phyloP scores from a whole-genome alignment of 2,888 invertebrate species.

The Ferrisia virgata region DNA sequence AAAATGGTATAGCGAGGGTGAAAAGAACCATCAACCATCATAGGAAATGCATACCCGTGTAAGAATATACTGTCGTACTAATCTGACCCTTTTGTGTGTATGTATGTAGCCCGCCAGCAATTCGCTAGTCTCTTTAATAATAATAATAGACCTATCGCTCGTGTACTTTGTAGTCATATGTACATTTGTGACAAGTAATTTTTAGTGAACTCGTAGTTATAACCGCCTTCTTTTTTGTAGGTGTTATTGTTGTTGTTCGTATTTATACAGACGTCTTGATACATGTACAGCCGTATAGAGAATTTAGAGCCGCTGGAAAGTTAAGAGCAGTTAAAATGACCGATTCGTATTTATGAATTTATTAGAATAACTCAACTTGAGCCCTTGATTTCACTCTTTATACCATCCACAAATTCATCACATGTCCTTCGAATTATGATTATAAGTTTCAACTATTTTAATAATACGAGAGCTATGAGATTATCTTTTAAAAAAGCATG shows the following conservation, averaged over 20 bases:
- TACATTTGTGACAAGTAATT: conserved; percentile 9
- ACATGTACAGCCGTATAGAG: no score
- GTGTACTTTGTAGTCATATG: background rate
- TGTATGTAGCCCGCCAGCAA: background rate
- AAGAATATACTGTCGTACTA: conserved; percentile 33
- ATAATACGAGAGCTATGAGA: no score
- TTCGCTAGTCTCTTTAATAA: conserved; percentile 1
- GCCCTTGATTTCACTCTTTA: no score
- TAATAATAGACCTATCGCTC: conserved; percentile 23
- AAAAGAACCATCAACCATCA: no score
- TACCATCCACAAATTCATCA: no score
- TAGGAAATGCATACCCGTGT: conserved; percentile 30
- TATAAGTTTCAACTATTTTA: background rate
- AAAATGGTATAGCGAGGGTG: conserved; percentile 19
- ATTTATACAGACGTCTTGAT: background rate
- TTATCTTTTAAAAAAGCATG: background rate
- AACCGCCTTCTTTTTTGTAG: background rate
- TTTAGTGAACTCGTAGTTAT: background rate
- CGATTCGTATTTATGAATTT: no score
- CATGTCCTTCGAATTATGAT: no score
- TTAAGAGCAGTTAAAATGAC: no score
- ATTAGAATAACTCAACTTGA: no score
- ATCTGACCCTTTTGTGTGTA: conserved; percentile 30
- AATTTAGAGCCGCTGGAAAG: no score
- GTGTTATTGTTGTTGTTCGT: no score